These are phyloP conservation scores for Takifugu flavidus DNA, from an alignment of 2,113 vertebrate genomes.

Conservation along the genomic window DNA sequence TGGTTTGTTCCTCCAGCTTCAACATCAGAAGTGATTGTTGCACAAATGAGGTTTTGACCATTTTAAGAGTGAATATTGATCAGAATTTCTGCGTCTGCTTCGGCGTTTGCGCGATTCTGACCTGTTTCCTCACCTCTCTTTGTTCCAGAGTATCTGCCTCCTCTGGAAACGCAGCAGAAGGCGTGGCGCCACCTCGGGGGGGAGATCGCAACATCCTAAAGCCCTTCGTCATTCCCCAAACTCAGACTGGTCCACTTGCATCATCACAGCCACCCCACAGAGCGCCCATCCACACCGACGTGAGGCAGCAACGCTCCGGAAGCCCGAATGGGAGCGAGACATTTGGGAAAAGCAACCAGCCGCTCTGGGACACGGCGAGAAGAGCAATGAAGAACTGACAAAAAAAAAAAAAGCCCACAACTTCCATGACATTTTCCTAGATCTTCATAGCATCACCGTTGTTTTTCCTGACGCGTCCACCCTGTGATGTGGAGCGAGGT, in stretches of 20 bases:
- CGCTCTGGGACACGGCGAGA: constrained; percentile 21
- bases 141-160: constrained; percentile 87
- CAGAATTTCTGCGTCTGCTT: too few species aligned
- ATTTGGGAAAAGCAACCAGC: too few species aligned
- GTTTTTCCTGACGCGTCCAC: constrained; percentile 32
- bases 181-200: constrained; percentile 86
- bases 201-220: constrained; percentile 77
- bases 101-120: constrained; percentile 9
- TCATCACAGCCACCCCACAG: constrained; percentile 60
- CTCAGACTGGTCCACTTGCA: constrained; percentile 62
- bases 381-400: constrained; percentile 26
- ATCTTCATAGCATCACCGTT: constrained; percentile 50
- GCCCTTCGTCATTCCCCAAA: constrained; percentile 29
- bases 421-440: constrained; percentile 54
- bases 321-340: constrained; percentile 32
- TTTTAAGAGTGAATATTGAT: too few species aligned
- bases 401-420: constrained; percentile 18
- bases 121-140: constrained; percentile 17
- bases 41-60: too few species aligned
- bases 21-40: too few species aligned
- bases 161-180: constrained; percentile 83
- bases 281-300: constrained; percentile 54
- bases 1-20: too few species aligned
- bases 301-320: constrained; percentile 30
- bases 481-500: constrained; percentile 22